Conservation (phyloP, 2,888 invertebrate genomes). For the Horisme vitalbata region DNA sequence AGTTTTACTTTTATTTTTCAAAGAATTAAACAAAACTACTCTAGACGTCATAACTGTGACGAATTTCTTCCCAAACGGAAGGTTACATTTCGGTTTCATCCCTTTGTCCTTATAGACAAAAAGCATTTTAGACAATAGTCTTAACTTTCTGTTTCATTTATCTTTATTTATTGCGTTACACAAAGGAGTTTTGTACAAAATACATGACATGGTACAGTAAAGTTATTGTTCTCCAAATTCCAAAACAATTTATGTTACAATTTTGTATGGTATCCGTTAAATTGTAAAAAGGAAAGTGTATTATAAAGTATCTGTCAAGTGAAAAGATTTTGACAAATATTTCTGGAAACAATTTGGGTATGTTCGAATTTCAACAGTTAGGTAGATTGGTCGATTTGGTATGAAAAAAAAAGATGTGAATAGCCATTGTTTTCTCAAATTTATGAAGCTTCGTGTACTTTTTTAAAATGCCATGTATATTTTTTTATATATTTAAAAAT, state of each 20-base stretch:
- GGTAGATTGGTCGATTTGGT: too few relatives aligned
- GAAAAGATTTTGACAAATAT: too few relatives aligned
- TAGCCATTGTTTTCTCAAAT: too few relatives aligned
- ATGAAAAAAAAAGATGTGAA: too few relatives aligned
- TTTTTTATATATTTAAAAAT: too few relatives aligned
- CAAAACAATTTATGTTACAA: slow-evolving; percentile 1
- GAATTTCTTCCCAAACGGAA: slow-evolving; percentile 42
- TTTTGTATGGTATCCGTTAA: not conserved
- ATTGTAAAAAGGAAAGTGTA: slow-evolving; percentile 16
- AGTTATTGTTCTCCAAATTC: slow-evolving; percentile 17
- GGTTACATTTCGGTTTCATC: slow-evolving; percentile 43
- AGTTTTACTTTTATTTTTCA: slow-evolving; percentile 10
- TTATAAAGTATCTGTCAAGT: too few relatives aligned
- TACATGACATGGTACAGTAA: too few relatives aligned
- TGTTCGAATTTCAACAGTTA: too few relatives aligned
- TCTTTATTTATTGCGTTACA: slow-evolving; percentile 29
- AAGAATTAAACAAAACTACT: not conserved
- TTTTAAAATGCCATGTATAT: too few relatives aligned
- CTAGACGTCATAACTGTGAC: slow-evolving; percentile 8
- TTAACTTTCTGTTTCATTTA: slow-evolving; percentile 50
- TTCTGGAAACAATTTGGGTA: too few relatives aligned
- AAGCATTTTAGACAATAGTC: slow-evolving; percentile 31
- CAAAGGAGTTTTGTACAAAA: slow-evolving; percentile 27
- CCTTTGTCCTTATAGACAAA: slow-evolving; percentile 39
- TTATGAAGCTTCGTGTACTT: too few relatives aligned